Evolutionary conservation across 2,797 vertebrate species (phyloP).

Genomic region (Dipus sagitta): DNA sequence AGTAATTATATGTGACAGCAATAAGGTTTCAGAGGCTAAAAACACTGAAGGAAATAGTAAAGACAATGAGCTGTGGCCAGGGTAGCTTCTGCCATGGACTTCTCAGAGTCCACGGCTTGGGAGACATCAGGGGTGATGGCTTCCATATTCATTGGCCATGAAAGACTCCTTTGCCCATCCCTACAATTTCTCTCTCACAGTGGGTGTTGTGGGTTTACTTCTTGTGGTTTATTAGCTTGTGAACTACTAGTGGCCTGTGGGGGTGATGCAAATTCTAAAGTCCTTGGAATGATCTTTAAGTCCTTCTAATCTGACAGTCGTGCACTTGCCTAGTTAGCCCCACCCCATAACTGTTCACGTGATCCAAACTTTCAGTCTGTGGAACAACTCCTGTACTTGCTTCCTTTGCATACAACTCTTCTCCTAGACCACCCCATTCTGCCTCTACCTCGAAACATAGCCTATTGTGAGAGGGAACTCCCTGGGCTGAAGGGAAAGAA

Average conservation of each 20-base stretch:
- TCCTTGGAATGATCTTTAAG: background rate
- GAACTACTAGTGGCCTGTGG: background rate
- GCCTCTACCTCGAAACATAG: background rate
- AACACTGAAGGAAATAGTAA: background rate
- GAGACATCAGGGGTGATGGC: no score
- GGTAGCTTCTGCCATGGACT: background rate
- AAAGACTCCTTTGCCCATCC: background rate
- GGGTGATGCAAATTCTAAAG: background rate
- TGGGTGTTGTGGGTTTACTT: background rate
- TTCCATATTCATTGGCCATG: background rate
- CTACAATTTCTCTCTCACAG: background rate
- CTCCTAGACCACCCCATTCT: background rate
- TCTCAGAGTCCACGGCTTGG: background rate
- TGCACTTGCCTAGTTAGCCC: background rate
- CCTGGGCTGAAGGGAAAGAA: background rate
- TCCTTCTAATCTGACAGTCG: accelerated
- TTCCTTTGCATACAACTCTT: background rate
- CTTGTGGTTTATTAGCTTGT: background rate
- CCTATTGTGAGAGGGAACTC: background rate
- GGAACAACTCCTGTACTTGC: background rate
- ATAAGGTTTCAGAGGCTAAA: background rate
- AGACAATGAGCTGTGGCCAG: background rate
- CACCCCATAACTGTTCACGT: background rate
- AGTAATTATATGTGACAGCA: background rate
- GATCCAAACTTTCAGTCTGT: background rate